Conservation (phyloP, 2,113 vertebrate species). For the Echinops telfairi region DNA sequence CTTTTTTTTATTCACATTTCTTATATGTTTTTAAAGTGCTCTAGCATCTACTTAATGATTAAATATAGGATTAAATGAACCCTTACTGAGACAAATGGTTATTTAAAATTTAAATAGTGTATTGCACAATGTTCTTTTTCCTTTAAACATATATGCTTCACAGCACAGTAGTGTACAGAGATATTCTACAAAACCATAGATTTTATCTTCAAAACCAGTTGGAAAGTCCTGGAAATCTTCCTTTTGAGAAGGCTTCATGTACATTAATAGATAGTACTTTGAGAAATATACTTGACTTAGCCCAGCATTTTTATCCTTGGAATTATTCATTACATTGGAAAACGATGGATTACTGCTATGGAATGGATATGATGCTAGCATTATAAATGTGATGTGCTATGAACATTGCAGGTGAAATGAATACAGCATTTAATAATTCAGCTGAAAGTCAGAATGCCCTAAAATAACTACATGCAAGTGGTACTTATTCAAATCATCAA, state of each 20-base stretch:
- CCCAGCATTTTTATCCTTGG: not conserved
- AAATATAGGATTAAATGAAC: not conserved
- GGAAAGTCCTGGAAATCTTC: not conserved
- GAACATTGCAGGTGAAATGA: constrained; percentile 48
- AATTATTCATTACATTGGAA: constrained; percentile 34
- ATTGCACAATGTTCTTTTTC: not conserved
- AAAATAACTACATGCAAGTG: constrained; percentile 48
- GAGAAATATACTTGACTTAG: not conserved
- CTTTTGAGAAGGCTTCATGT: not conserved
- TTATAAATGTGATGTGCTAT: not conserved
- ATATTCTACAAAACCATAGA: not conserved
- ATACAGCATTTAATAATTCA: constrained; percentile 33
- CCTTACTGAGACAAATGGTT: not conserved
- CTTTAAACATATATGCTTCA: too few relatives aligned
- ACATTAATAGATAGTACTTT: not conserved
- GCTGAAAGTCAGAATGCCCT: constrained; percentile 18
- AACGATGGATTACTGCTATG: not conserved
- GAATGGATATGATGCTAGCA: constrained; percentile 28
- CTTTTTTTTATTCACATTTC: not conserved
- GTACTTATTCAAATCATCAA: constrained; percentile 2
- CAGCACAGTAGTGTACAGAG: not conserved
- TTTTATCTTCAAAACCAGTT: not conserved
- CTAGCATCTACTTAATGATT: not conserved
- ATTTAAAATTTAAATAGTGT: not conserved
- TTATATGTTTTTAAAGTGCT: not conserved